Percentiles rank a stretch among this genome's conserved stretches.
Evolutionary conservation across 2,113 vertebrate genomes (phyloP).

Genomic region (Brachionichthys hirsutus): DNA sequence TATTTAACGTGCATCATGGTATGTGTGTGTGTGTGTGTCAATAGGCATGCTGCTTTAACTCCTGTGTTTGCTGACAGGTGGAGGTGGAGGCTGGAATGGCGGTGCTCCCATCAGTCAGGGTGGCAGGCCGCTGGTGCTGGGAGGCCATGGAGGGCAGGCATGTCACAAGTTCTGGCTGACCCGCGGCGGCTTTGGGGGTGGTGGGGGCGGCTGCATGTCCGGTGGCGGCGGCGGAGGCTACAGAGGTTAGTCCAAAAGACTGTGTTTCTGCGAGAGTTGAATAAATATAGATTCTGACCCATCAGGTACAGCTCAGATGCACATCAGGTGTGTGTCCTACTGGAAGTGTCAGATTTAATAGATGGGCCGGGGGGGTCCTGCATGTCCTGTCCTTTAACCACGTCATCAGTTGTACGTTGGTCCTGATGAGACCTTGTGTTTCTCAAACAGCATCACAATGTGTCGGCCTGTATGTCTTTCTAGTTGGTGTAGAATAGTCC

Average conservation of each 20-base stretch:
- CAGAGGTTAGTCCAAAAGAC: constrained; percentile 83
- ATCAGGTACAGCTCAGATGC: not conserved
- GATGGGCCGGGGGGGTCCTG: no score
- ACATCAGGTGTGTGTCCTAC: not conserved
- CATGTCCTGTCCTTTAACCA: no score
- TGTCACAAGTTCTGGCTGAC: constrained; percentile 96
- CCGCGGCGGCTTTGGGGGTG: constrained; percentile 93
- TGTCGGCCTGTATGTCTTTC: no score
- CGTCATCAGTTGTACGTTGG: no score
- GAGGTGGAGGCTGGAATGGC: constrained; percentile 97
- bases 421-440: no score
- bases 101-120: constrained; percentile 85
- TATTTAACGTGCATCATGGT: no score
- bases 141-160: constrained; percentile 91
- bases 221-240: constrained; percentile 98
- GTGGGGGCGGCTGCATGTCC: constrained; percentile 93
- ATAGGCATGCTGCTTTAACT: no score
- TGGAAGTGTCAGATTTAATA: not conserved
- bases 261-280: constrained; percentile 1
- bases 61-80: constrained; percentile 81
- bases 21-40: no score
- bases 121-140: constrained; percentile 90
- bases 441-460: no score
- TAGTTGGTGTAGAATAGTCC: no score
- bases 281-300: constrained; percentile 10